These are phyloP conservation scores for Dallia pectoralis DNA, from an alignment of 2,797 vertebrate genomes.

Conservation along the genomic window DNA sequence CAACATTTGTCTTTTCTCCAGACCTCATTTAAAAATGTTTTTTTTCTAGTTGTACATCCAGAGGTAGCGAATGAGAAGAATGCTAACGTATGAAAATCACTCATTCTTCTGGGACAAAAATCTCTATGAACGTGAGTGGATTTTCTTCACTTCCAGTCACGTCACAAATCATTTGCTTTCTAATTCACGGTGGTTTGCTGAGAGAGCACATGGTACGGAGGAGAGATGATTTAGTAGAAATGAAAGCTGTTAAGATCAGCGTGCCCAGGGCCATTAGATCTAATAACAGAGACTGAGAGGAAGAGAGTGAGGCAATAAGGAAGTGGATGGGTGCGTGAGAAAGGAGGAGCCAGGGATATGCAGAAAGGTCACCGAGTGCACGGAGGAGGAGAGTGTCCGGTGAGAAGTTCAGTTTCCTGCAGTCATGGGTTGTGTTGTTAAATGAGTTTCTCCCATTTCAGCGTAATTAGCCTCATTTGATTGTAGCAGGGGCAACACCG, in stretches of 20 bases:
- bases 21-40: background rate
- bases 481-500: conserved; percentile 39
- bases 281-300: conserved; percentile 64
- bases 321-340: conserved; percentile 16
- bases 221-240: conserved; percentile 68
- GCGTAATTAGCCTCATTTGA: conserved; percentile 48
- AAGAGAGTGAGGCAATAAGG: conserved; percentile 12
- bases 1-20: background rate
- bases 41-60: background rate
- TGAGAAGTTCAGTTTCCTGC: background rate
- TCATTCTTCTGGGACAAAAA: conserved; percentile 46
- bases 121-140: conserved; percentile 52
- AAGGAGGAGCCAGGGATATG: conserved; percentile 26
- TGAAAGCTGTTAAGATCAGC: conserved; percentile 71
- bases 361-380: conserved; percentile 5
- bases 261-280: conserved; percentile 69
- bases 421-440: conserved; percentile 11
- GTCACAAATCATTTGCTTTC: conserved; percentile 62
- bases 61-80: background rate
- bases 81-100: conserved; percentile 49
- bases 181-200: conserved; percentile 51
- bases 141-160: conserved; percentile 54
- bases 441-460: conserved; percentile 27
- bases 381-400: background rate
- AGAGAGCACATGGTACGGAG: conserved; percentile 11